These are phyloP conservation scores for Pseudococcus jackbeardsleyi DNA, from an alignment of 2,888 invertebrate species.

Conservation along the genomic window DNA sequence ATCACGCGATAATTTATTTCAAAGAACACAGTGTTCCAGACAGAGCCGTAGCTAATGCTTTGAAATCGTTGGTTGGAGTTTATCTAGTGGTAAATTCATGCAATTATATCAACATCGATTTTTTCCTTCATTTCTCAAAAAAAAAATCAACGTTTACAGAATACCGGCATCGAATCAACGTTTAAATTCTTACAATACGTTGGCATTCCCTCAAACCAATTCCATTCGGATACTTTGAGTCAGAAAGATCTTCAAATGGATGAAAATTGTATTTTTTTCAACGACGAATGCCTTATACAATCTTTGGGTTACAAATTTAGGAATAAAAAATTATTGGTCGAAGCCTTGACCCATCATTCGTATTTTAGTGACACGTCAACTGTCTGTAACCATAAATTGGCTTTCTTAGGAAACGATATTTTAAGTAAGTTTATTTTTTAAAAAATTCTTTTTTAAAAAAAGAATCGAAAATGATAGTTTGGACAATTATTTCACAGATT, in stretches of 20 bases:
- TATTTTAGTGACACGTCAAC: slow-evolving; percentile 79
- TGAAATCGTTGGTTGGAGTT: slow-evolving; percentile 87
- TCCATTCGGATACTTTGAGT: not conserved
- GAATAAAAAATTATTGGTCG: slow-evolving; percentile 84
- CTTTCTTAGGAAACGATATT: slow-evolving; percentile 92
- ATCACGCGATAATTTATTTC: slow-evolving; percentile 56
- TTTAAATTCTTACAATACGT: slow-evolving; percentile 78
- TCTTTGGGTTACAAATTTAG: slow-evolving; percentile 84
- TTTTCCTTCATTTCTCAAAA: too few relatives aligned
- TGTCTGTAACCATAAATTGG: slow-evolving; percentile 89
- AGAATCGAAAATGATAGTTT: not conserved
- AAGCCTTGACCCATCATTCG: slow-evolving; percentile 94
- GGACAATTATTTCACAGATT: slow-evolving; percentile 74
- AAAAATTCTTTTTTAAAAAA: not conserved
- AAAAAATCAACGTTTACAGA: slow-evolving; percentile 68
- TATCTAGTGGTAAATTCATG: slow-evolving; percentile 74
- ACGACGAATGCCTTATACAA: slow-evolving; percentile 67
- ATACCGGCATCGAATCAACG: slow-evolving; percentile 73
- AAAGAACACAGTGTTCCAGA: slow-evolving; percentile 71
- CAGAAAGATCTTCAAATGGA: not conserved
- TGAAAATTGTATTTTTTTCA: not conserved
- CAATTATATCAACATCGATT: too few relatives aligned
- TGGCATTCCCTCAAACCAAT: slow-evolving; percentile 71
- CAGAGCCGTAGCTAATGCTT: slow-evolving; percentile 83
- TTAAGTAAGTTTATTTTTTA: slow-evolving; percentile 72